phyloP scores from a whole-genome alignment of 2,113 vertebrate species.

The Takifugu flavidus region DNA sequence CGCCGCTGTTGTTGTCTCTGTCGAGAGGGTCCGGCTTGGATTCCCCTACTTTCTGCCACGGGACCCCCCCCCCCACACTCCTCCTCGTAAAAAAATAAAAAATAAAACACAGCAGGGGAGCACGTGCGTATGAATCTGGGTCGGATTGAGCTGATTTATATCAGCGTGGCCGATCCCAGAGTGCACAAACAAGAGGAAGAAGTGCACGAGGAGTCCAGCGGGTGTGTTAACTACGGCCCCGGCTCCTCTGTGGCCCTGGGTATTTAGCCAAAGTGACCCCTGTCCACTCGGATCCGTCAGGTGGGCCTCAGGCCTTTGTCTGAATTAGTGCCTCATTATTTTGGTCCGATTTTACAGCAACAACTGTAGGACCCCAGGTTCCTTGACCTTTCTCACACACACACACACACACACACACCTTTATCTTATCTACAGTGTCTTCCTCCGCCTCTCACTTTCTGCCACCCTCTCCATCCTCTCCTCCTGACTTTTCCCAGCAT shows the following conservation, averaged over 20 bases:
- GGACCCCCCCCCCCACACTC: background rate
- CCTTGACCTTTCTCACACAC: background rate
- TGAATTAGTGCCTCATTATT: conserved; percentile 32
- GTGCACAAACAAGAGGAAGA: conserved; percentile 13
- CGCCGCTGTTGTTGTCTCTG: conserved; percentile 58
- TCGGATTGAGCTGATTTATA: conserved; percentile 42
- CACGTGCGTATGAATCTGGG: conserved; percentile 56
- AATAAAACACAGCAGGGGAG: conserved; percentile 40
- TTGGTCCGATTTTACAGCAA: conserved; percentile 26
- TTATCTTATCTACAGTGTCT: background rate
- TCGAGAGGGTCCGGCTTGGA: conserved; percentile 43
- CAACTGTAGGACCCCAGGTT: conserved; percentile 17
- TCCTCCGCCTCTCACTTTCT: conserved; percentile 5
- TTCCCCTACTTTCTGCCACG: conserved; percentile 39
- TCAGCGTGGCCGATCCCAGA: conserved; percentile 46
- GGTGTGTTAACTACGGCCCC: conserved; percentile 35
- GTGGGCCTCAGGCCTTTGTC: conserved; percentile 24
- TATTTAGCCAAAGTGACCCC: conserved; percentile 40
- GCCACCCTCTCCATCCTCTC: conserved; percentile 1
- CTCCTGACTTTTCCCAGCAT: too few relatives aligned
- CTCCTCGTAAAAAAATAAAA: conserved; percentile 18
- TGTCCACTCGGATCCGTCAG: conserved; percentile 11
- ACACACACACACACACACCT: background rate
- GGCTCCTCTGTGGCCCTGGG: conserved; percentile 17
- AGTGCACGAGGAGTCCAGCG: conserved; percentile 28